phyloP scores from a whole-genome alignment of 2,113 vertebrate genomes.

The Tupaia tana region DNA sequence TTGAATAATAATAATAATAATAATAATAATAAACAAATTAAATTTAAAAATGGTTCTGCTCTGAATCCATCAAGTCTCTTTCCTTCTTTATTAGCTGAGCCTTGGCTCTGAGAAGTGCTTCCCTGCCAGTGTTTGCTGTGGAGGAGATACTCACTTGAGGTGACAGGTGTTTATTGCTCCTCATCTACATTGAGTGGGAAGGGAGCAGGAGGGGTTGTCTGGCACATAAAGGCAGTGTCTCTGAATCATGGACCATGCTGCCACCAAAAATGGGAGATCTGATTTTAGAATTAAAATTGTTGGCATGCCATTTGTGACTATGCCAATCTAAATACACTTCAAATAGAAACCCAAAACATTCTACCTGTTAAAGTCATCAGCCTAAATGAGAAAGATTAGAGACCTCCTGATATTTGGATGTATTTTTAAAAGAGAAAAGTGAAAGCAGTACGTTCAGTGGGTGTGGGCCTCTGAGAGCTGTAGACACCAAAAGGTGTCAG shows the following conservation, averaged over 20 bases:
- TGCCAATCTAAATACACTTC: conserved; percentile 62
- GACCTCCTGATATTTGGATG: conserved; percentile 21
- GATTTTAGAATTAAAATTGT: conserved; percentile 6
- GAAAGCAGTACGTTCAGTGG: not conserved
- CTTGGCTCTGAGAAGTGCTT: not conserved
- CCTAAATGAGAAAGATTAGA: conserved; percentile 57
- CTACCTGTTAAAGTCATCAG: not conserved
- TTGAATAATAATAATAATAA: no score
- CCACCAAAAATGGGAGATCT: conserved; percentile 1
- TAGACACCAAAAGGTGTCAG: not conserved
- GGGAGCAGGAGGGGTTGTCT: not conserved
- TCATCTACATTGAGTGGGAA: conserved; percentile 22
- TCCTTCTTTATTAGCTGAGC: not conserved
- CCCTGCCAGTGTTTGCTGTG: not conserved
- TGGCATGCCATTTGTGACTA: not conserved
- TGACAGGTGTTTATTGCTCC: not conserved
- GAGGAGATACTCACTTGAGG: not conserved
- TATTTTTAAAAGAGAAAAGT: conserved; percentile 48
- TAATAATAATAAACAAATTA: no score
- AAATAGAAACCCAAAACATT: conserved; percentile 52
- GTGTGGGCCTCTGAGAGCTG: not conserved
- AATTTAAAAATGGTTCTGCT: no score
- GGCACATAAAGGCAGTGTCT: not conserved
- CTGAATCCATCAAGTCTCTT: not conserved
- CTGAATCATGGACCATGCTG: not conserved